phyloP scores from a whole-genome alignment of 37 sponge, comb jelly and placozoan species.

The Sycon ciliatum region DNA sequence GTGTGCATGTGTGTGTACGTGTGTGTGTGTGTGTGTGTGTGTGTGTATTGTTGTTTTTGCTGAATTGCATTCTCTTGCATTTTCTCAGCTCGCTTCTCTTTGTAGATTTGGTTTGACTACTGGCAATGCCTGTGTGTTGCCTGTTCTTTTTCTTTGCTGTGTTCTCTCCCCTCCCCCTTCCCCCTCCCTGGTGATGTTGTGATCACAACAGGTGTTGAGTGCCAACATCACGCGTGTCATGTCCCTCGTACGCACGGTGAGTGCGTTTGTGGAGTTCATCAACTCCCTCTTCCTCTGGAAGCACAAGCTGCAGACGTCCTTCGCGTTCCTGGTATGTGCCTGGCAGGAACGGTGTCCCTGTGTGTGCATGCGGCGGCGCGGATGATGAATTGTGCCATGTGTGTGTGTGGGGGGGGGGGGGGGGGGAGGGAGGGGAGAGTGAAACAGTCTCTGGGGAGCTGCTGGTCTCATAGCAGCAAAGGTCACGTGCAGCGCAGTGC shows the following conservation, averaged over 20 bases:
- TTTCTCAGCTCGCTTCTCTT: too few relatives aligned
- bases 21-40: too few relatives aligned
- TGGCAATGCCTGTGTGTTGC: too few relatives aligned
- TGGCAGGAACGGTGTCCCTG: too few relatives aligned
- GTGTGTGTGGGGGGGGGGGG: too few relatives aligned
- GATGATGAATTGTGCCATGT: neutral
- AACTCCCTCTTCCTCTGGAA: constrained; percentile 56
- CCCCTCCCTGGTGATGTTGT: neutral
- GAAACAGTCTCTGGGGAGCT: too few relatives aligned
- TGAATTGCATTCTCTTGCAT: too few relatives aligned
- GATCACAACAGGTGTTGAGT: constrained; percentile 40
- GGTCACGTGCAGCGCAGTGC: neutral
- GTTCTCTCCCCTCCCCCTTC: neutral
- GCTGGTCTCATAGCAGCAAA: neutral
- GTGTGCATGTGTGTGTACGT: too few relatives aligned
- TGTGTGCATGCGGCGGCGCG: neutral
- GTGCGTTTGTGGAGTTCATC: constrained; percentile 20
- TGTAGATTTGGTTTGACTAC: too few relatives aligned
- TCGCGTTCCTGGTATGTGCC: constrained; percentile 59
- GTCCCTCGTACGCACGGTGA: constrained; percentile 26
- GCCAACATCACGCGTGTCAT: constrained; percentile 43
- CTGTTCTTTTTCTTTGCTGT: neutral
- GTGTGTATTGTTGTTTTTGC: too few relatives aligned
- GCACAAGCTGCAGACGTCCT: constrained; percentile 25
- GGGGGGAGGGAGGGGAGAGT: too few relatives aligned